These are phyloP conservation scores for Spermophilus dauricus DNA, from an alignment of 2,113 vertebrate species.

Conservation along the genomic window DNA sequence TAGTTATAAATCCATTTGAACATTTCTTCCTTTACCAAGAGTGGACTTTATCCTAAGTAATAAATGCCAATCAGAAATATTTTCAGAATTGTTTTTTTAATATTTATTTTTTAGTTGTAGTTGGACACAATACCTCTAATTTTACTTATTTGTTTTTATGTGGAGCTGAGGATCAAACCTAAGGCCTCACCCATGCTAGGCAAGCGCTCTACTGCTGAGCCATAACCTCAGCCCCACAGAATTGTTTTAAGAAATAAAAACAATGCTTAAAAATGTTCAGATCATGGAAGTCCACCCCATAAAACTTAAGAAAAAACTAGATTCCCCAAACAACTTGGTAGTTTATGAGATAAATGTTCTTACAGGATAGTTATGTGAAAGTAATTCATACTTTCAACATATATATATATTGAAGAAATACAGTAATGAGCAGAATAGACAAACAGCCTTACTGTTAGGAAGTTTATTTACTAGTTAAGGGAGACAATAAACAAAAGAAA, in stretches of 20 bases:
- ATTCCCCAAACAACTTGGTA: not conserved
- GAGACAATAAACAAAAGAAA: not conserved
- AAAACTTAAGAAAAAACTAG: slow-evolving; percentile 42
- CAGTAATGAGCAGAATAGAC: not conserved
- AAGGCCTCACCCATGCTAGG: too few relatives aligned
- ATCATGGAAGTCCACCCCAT: slow-evolving; percentile 34
- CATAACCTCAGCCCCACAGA: not conserved
- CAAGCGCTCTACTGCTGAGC: too few relatives aligned
- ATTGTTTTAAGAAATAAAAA: not conserved
- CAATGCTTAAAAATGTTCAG: slow-evolving; percentile 20
- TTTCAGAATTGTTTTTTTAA: not conserved
- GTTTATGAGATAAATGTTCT: slow-evolving; percentile 37
- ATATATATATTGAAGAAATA: slow-evolving; percentile 44
- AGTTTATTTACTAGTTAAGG: not conserved
- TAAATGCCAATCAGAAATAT: slow-evolving; percentile 66
- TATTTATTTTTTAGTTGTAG: too few relatives aligned
- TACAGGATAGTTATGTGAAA: not conserved
- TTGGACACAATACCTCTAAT: too few relatives aligned
- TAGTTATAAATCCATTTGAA: slow-evolving; percentile 55
- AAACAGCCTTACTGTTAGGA: not conserved
- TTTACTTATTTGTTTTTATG: too few relatives aligned
- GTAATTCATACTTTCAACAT: slow-evolving; percentile 6
- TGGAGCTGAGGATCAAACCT: too few relatives aligned
- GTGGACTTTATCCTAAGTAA: slow-evolving; percentile 35
- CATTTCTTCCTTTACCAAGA: slow-evolving; percentile 70